Base-by-base conservation (phyloP, 2,797 vertebrate species). In the Pachyuromys duprasi region DNA sequence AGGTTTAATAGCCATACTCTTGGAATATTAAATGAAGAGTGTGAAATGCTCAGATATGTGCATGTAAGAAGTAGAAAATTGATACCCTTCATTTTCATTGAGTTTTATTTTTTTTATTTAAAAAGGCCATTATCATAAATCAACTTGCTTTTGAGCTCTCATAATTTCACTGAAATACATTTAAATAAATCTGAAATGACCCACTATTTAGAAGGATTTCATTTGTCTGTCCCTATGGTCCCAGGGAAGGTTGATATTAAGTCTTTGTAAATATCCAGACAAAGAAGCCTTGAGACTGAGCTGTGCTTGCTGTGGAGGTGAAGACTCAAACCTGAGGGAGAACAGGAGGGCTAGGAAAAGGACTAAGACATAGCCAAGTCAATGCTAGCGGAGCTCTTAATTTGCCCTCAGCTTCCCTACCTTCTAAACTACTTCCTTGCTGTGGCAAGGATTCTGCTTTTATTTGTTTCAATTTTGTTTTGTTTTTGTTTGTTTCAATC, bases 401-500 rank as follows among this genome's bases (percentile, higher is more conserved):
- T 93, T 90, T 60, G 39, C 31, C 70, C 60, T 79, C 67, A 39
- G 92, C 4, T n/a, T 75, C 80, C 22, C 39, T 0, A 49, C 11
- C 49, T 22, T 74, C 55, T 76, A 36, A 84, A 90, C 1, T 3
- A 22, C 31, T 89, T 90, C 7, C 3, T 80, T 39, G 33, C 63
- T 82, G 49, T 49, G 67, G 65, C 49, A 90, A 62, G 63, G 36
- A 86, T 94, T 87, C 86, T 72, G 70, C 39, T 75, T 94, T 82
- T 93, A 36, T 63, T 95, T 93, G 83, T 84, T 92, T 70, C 89
- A 70, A 11, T 87, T 95, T 81, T 95, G 17, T 42, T 94, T 97
- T 92, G 78, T 79, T 89, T 91, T 95, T 42, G 36, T 57, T 92
- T 94, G 42, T 84, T 93, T 94, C 72, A 90, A 63, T 80, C 70